Base-by-base conservation (phyloP, 2,113 vertebrate genomes). In the Cheilinus undulatus region DNA sequence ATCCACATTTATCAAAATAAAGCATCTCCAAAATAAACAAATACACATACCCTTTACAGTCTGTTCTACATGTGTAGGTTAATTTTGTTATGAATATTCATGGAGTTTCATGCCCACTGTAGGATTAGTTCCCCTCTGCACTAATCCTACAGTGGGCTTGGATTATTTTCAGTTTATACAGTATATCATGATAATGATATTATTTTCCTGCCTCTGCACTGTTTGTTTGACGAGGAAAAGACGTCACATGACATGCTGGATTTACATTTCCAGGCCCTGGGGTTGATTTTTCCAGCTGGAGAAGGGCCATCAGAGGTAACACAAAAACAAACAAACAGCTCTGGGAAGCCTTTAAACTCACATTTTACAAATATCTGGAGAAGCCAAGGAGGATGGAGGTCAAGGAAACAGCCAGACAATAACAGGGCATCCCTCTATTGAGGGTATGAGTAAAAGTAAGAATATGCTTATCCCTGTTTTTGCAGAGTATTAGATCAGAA, bases 121-220 rank as follows among this genome's bases (percentile, higher is more conserved):
- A 15, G 66, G 61, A 75, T 80, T 68, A 51, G 7, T 72, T 61
- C 27, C 54, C 34, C 45, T 62, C 45, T 23, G 1, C 34, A 57
- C 42, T 76, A 66, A 70, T 69, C 66, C 45, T 13, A 38, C 0
- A 22, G 58, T 54, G 54, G 68, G 74, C 34, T 36, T 1, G 2
- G 49, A 73, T 80, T 49, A 61, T 60, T 74, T 38, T 17, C 23
- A 62, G 5, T 22, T 52, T 57, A 48, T 19, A 43, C 40, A 43
- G 17, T 50, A 30, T 46, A 57, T 65, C 30, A 17, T 46, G 22
- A 69, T 27, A 15, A 13, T 60, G 71, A 22, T 43, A 34, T 36
- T 22, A 36, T 42, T 49, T 46, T 22, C 7, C 14, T 28, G 69
- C 26, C 22, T 26, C 30, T 24, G 14, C 49, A 23, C 10, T 15